Evolutionary conservation across 2,888 invertebrate genomes (phyloP).

Genomic region (Argyresthia albistria): DNA sequence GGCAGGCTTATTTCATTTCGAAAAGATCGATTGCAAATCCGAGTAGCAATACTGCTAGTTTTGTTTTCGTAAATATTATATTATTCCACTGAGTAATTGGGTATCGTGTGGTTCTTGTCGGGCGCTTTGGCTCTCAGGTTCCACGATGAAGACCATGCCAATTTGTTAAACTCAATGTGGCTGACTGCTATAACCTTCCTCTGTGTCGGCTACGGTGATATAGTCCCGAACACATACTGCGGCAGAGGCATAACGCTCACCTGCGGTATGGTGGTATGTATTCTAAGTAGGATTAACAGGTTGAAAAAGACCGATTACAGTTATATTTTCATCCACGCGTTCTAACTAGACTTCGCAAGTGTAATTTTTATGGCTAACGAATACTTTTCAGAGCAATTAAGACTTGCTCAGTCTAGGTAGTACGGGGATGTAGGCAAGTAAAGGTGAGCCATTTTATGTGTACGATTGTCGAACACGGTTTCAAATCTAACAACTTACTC

Average conservation of each 20-base stretch:
- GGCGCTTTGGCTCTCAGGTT: conserved; percentile 82
- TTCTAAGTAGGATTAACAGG: conserved; percentile 33
- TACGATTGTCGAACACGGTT: conserved; percentile 32
- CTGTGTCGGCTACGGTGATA: conserved; percentile 99
- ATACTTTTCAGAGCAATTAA: background rate
- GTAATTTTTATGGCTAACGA: background rate
- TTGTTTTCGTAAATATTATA: too few species aligned
- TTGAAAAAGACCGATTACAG: conserved; percentile 6
- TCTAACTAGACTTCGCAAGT: conserved; percentile 44
- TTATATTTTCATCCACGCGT: conserved; percentile 7
- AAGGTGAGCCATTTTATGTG: conserved; percentile 73
- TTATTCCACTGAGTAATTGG: conserved; percentile 22
- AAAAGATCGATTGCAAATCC: too few species aligned
- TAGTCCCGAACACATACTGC: conserved; percentile 99
- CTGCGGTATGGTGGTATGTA: conserved; percentile 99
- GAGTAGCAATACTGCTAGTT: too few species aligned
- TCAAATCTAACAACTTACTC: conserved; percentile 21
- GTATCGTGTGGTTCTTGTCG: conserved; percentile 68
- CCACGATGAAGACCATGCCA: conserved; percentile 98
- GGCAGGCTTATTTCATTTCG: too few species aligned
- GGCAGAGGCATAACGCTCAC: conserved; percentile 98
- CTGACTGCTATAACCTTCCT: conserved; percentile 99
- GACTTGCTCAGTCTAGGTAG: conserved; percentile 49
- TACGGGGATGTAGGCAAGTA: conserved; percentile 37
- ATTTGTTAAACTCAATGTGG: conserved; percentile 99